Base-by-base conservation (phyloP, 1,140 invertebrate species). In the Archivesica marissinica region DNA sequence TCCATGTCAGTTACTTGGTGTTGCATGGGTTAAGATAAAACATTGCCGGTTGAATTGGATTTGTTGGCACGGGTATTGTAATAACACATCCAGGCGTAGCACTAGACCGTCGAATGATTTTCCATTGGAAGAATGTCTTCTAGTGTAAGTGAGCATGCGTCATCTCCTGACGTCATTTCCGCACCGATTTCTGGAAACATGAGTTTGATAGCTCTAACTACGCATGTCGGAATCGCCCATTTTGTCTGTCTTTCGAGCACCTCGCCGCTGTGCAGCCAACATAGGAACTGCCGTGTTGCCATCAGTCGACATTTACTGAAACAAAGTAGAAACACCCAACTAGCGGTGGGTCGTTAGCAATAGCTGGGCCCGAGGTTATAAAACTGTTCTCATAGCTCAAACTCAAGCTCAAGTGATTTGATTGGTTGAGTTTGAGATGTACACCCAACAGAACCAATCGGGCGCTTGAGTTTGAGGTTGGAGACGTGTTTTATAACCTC, bases 231-330 rank as follows among this genome's bases (percentile, higher is more conserved):
- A 9, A 89, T 80, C 0, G 80, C 68, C 88, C 87, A 88, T 47
- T 86, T 79, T 15, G 83, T 88, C 59, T 89, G 85, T 54, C 87
- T 86, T 64, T 88, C 79, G 33, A 89, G 47, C 38, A 80, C 84
- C 33, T 89, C 85, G 2, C 88, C 88, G 56, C 85, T 81, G 25
- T 89, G 88, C 66, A 89, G 81, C 88, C 88, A 89, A 30, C 88
- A 89, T 9, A 89, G 74, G 47, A 89, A 89, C 83, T 89, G 88
- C 9, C 88, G 52, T 17, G 85, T 85, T 1, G 88, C 86, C 88
- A 89, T 89, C 23, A 87, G 80, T 4, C 88, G 83, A 41, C 86
- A 80, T 54, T 88, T 88, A 47, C 88, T 89, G 87, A 56, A 89
- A 88, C 23, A 38, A 77, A 59, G 87, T 66, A 68, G 56, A 81